Conservation (phyloP, 2,888 invertebrate species). For the Epicampocera succincta region DNA sequence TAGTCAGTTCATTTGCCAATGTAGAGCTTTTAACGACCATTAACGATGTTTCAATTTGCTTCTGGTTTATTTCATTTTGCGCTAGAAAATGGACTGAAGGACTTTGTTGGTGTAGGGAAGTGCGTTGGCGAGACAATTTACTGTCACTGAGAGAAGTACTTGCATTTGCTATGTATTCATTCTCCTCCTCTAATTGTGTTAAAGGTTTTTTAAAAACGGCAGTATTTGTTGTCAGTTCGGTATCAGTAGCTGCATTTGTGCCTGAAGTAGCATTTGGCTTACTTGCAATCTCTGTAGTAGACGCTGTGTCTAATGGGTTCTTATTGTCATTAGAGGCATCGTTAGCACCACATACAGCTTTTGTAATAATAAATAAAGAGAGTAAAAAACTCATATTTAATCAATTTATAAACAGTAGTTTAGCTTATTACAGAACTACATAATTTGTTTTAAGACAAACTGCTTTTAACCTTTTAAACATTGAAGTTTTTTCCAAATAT, state of each 20-base stretch:
- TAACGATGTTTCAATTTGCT: slow-evolving; percentile 80
- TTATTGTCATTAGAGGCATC: slow-evolving; percentile 41
- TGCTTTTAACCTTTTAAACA: too few species aligned
- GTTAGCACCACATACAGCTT: slow-evolving; percentile 5
- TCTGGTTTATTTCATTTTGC: slow-evolving; percentile 73
- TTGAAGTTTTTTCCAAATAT: too few species aligned
- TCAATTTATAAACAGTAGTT: too few species aligned
- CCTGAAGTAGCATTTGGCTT: slow-evolving; percentile 28
- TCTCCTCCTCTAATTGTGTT: slow-evolving; percentile 48
- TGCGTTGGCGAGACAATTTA: slow-evolving; percentile 78
- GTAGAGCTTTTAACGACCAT: slow-evolving; percentile 74
- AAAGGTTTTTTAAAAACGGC: slow-evolving; percentile 68
- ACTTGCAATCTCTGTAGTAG: slow-evolving; percentile 8
- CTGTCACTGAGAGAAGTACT: slow-evolving; percentile 70
- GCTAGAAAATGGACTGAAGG: slow-evolving; percentile 66
- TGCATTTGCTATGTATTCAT: slow-evolving; percentile 24
- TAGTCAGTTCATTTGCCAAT: slow-evolving; percentile 68
- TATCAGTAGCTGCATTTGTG: slow-evolving; percentile 39
- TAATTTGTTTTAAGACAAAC: too few species aligned
- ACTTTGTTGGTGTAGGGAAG: slow-evolving; percentile 77
- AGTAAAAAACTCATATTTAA: background rate
- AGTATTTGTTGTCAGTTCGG: slow-evolving; percentile 70
- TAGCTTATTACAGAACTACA: too few species aligned
- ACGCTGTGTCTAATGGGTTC: slow-evolving; percentile 27
- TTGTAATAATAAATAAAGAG: background rate